Percentiles rank a stretch among this genome's conserved stretches.
Conservation (phyloP, 1,140 invertebrate genomes). For the Pseudomyrmex cubaensis region DNA sequence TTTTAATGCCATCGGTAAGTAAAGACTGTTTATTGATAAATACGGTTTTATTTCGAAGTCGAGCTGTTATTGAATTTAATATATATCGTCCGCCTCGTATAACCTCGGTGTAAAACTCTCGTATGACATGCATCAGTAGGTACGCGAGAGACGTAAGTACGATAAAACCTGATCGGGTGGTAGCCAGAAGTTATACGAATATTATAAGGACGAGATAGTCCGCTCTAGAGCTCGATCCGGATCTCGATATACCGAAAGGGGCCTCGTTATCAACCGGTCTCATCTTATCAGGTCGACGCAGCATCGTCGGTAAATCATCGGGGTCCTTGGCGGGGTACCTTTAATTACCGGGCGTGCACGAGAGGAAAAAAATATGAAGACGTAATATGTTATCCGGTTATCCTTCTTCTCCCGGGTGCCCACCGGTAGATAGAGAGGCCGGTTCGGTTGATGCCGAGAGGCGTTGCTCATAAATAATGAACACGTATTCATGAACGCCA, state of each 20-base stretch:
- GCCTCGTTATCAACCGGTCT: constrained; percentile 74
- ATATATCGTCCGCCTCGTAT: neutral
- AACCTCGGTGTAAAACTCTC: constrained; percentile 18
- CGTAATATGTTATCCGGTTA: constrained; percentile 78
- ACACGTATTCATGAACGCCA: constrained; percentile 77
- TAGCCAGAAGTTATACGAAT: constrained; percentile 58
- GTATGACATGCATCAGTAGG: neutral
- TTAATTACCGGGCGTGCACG: constrained; percentile 79
- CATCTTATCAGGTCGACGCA: constrained; percentile 76
- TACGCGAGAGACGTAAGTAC: neutral
- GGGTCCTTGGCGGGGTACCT: constrained; percentile 76
- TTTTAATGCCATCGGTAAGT: neutral
- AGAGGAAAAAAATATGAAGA: constrained; percentile 81
- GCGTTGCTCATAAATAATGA: constrained; percentile 79
- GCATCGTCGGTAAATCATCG: constrained; percentile 76
- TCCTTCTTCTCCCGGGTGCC: constrained; percentile 62
- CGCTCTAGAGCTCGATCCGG: constrained; percentile 60
- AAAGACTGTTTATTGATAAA: neutral
- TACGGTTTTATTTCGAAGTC: neutral
- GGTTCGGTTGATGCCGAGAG: constrained; percentile 76
- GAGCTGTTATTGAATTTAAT: neutral
- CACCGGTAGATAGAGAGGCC: constrained; percentile 74
- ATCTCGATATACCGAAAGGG: constrained; percentile 65
- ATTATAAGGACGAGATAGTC: constrained; percentile 37
- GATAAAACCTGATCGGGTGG: constrained; percentile 10